These are phyloP conservation scores for Corythaeola cristata DNA, from an alignment of 2,113 vertebrate genomes.

Conservation along the genomic window DNA sequence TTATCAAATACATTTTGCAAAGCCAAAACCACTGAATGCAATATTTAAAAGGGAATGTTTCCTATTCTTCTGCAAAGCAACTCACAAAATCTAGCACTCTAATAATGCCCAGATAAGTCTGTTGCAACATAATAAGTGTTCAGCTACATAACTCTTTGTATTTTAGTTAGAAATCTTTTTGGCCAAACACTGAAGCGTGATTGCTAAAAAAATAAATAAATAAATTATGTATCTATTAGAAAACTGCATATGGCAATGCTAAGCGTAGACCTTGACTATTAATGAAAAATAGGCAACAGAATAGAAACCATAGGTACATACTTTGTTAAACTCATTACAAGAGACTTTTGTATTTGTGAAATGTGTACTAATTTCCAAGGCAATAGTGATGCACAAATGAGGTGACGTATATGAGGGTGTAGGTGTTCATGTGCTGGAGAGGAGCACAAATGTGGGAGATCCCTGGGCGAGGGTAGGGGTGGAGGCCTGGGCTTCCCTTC, in stretches of 20 bases:
- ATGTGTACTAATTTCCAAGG: background rate
- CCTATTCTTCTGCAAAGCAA: background rate
- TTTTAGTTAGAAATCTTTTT: background rate
- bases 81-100: background rate
- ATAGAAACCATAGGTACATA: background rate
- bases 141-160: background rate
- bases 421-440: background rate
- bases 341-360: background rate
- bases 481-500: background rate
- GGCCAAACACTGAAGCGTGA: background rate
- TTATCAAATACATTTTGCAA: background rate
- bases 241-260: background rate
- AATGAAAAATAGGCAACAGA: background rate
- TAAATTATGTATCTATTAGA: background rate
- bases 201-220: background rate
- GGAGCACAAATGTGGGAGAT: background rate
- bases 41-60: background rate
- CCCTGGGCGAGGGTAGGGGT: background rate
- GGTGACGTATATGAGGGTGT: background rate
- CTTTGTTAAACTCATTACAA: background rate
- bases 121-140: background rate
- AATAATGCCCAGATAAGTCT: background rate
- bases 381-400: background rate
- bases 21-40: background rate
- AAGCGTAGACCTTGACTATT: background rate